phyloP scores from a whole-genome alignment of 2,888 invertebrate genomes.

The Orthosia gothica region DNA sequence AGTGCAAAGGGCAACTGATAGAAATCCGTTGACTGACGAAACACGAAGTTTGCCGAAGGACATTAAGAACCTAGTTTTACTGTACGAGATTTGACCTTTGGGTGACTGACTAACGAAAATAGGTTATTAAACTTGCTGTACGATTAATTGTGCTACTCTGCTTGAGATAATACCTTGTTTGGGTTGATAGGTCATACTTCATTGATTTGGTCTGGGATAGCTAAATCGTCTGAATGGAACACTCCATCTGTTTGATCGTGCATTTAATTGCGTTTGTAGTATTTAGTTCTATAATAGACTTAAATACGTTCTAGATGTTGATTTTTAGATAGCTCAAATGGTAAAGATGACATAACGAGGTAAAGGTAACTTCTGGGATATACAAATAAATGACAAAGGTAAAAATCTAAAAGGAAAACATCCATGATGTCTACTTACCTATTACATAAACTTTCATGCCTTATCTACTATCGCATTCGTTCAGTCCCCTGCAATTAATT shows the following conservation, averaged over 20 bases:
- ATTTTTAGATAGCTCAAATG: no score
- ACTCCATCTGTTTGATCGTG: not conserved
- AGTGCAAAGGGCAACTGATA: no score
- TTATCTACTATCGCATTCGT: slow-evolving; percentile 12
- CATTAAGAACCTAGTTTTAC: no score
- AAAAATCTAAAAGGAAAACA: not conserved
- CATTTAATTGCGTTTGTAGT: not conserved
- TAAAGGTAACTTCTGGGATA: no score
- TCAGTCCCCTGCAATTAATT: slow-evolving; percentile 32
- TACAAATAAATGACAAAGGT: not conserved
- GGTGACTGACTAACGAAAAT: no score
- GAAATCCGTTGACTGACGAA: no score
- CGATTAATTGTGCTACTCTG: not conserved
- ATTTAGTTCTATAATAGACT: not conserved
- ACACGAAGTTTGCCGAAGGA: no score
- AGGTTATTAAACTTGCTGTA: no score
- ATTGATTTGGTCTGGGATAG: not conserved
- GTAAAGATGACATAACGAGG: no score
- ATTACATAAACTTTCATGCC: not conserved
- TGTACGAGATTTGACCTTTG: no score
- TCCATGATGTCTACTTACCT: not conserved
- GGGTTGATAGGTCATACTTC: not conserved
- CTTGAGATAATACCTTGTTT: not conserved
- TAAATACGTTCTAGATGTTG: no score
- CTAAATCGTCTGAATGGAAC: not conserved